phyloP scores from a whole-genome alignment of 2,888 invertebrate species.

The Apocheima hispidaria region DNA sequence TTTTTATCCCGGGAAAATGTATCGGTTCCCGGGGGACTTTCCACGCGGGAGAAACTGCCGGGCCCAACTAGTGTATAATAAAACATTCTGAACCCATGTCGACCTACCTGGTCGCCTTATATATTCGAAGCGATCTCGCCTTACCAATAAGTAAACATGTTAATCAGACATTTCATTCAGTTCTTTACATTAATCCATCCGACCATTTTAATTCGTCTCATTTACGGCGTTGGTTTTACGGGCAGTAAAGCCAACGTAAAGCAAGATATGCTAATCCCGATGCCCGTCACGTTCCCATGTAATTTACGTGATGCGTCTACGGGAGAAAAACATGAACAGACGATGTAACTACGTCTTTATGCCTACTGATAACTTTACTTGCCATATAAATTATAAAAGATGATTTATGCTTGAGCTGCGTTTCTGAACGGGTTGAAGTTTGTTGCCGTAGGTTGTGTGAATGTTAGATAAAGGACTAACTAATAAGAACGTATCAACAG shows the following conservation, averaged over 20 bases:
- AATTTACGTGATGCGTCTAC: constrained; percentile 38
- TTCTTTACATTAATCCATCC: background rate
- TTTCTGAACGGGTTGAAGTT: constrained; percentile 2
- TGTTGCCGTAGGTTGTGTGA: constrained; percentile 2
- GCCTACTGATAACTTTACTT: constrained; percentile 19
- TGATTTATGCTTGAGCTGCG: constrained; percentile 18
- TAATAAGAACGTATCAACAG: too few relatives aligned
- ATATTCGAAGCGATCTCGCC: too few relatives aligned
- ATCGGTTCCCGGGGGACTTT: too few relatives aligned
- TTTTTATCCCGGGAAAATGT: too few relatives aligned
- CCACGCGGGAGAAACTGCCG: too few relatives aligned
- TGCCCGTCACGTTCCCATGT: constrained; percentile 35
- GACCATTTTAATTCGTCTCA: constrained; percentile 11
- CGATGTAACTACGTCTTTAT: constrained; percentile 28
- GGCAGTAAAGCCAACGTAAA: constrained; percentile 14
- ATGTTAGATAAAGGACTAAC: background rate
- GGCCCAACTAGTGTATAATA: too few relatives aligned
- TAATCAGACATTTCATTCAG: background rate
- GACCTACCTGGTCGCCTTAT: too few relatives aligned
- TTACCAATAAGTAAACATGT: too few relatives aligned
- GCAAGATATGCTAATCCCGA: constrained; percentile 31
- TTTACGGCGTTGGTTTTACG: constrained; percentile 22
- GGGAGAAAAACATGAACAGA: constrained; percentile 32
- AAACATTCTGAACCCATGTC: too few relatives aligned
- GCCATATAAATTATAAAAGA: constrained; percentile 18